Percentiles rank a stretch among this genome's conserved stretches.
Evolutionary conservation across 2,113 vertebrate species (phyloP).

Genomic region (Gymnogyps californianus): DNA sequence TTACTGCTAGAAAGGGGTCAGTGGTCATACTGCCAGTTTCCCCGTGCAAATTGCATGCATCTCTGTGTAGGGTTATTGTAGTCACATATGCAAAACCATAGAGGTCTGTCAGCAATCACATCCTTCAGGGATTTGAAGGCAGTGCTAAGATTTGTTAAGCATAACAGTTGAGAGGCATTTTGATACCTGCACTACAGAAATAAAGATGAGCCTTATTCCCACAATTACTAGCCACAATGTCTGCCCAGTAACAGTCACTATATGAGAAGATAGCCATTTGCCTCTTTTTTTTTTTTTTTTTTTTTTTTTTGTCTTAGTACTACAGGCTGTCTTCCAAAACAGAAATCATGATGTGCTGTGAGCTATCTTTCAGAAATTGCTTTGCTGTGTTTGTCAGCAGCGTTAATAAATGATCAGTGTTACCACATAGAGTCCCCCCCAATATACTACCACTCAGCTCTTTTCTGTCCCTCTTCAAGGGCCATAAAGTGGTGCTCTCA

Average conservation of each 20-base stretch:
- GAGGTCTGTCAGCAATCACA: background rate
- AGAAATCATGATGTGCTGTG: background rate
- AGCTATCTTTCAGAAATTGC: background rate
- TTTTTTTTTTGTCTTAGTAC: background rate
- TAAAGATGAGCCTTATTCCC: background rate
- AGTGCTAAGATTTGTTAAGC: background rate
- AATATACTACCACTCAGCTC: background rate
- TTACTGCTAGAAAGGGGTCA: background rate
- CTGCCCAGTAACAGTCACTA: background rate
- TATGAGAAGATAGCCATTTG: background rate
- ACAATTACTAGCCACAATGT: background rate
- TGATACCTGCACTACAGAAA: background rate
- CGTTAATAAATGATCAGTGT: background rate
- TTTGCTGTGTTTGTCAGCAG: background rate
- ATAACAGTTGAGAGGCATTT: background rate
- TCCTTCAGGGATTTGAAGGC: background rate
- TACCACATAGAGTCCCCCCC: background rate
- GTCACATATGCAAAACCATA: background rate
- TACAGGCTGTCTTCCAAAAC: background rate
- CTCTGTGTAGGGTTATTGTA: background rate
- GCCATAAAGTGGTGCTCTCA: background rate
- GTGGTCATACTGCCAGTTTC: background rate
- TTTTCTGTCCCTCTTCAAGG: background rate
- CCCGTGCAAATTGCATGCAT: background rate
- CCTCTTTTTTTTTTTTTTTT: background rate